Evolutionary conservation across 1,140 invertebrate species (phyloP).

Genomic region (Drosophila setifemur): DNA sequence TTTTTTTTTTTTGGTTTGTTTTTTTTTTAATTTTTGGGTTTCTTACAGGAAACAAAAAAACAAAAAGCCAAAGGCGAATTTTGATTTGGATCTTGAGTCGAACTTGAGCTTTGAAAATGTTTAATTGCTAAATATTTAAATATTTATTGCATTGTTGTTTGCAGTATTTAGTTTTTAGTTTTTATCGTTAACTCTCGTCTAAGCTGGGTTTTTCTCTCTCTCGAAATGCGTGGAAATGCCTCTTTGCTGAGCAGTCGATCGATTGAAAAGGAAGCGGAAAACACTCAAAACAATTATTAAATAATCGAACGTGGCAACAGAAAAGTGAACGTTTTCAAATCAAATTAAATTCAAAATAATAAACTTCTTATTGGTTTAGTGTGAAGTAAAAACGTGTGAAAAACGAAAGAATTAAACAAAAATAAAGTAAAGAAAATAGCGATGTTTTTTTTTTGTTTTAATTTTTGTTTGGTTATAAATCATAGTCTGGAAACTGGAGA

Average conservation of each 20-base stretch:
- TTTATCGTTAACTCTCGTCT: neutral
- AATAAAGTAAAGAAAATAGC: slow-evolving; percentile 40
- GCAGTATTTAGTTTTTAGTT: neutral
- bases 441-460: slow-evolving; percentile 17
- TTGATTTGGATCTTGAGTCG: slow-evolving; percentile 11
- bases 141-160: slow-evolving; percentile 2
- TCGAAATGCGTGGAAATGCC: neutral
- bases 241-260: slow-evolving; percentile 7
- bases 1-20: slow-evolving; percentile 15
- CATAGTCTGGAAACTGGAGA: slow-evolving; percentile 31
- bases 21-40: neutral
- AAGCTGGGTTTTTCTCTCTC: slow-evolving; percentile 11
- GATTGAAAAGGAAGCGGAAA: slow-evolving; percentile 25
- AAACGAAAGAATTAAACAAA: slow-evolving; percentile 8
- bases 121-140: slow-evolving; percentile 22
- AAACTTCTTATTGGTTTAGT: slow-evolving; percentile 20
- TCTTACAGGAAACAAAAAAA: slow-evolving; percentile 46
- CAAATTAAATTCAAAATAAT: neutral
- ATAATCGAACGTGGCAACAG: slow-evolving; percentile 29
- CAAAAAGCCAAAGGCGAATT: slow-evolving; percentile 81
- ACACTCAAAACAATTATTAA: slow-evolving; percentile 27
- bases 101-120: slow-evolving; percentile 16
- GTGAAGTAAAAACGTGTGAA: slow-evolving; percentile 41
- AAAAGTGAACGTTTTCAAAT: slow-evolving; percentile 4
- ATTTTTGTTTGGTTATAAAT: slow-evolving; percentile 22